Conservation (phyloP, 2,888 invertebrate genomes). For the Dynastes hyllus region DNA sequence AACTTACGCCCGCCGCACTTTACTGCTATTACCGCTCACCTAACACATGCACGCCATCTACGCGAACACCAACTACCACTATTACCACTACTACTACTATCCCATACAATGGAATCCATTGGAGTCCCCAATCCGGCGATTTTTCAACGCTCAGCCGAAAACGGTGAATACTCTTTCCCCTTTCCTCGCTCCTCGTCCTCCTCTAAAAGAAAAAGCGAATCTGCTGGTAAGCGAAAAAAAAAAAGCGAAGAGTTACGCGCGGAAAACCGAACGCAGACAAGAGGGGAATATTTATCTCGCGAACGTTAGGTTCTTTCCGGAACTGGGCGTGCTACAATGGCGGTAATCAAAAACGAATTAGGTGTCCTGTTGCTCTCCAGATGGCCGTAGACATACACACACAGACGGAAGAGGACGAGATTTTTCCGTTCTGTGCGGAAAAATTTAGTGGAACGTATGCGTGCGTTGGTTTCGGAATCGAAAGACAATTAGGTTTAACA, state of each 20-base stretch:
- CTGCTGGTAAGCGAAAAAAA: no score
- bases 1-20: constrained; percentile 19
- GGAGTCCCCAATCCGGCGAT: no score
- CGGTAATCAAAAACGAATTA: constrained; percentile 47
- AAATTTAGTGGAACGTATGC: no score
- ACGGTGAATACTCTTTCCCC: not conserved
- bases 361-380: constrained; percentile 35
- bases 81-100: not conserved
- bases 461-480: not conserved
- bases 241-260: no score
- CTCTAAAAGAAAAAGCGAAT: not conserved
- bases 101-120: not conserved
- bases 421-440: no score
- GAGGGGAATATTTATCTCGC: constrained; percentile 20
- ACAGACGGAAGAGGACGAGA: not conserved
- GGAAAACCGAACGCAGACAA: constrained; percentile 6
- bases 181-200: not conserved
- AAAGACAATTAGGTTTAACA: no score
- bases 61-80: not conserved
- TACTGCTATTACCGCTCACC: constrained; percentile 21
- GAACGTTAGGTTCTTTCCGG: constrained; percentile 3
- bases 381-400: not conserved
- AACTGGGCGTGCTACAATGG: constrained; percentile 24
- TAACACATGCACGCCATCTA: not conserved
- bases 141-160: no score